phyloP scores from a whole-genome alignment of 2,113 vertebrate species.

The Guaruba guarouba region DNA sequence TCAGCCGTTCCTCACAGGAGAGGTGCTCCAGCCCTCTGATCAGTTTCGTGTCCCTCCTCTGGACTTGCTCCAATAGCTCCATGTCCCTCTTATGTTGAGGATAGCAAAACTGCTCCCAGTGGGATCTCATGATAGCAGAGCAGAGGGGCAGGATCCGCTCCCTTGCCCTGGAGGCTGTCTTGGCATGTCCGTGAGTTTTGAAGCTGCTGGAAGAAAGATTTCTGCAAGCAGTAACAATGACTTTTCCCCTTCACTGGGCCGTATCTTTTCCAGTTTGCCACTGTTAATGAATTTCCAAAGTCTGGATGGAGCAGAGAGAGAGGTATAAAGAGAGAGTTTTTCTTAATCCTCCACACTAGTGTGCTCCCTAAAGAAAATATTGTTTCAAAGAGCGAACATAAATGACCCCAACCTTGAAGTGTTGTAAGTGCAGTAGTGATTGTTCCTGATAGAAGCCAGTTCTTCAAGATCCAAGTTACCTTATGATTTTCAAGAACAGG shows the following conservation, averaged over 20 bases:
- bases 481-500: not conserved
- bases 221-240: not conserved
- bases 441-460: not conserved
- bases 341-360: not conserved
- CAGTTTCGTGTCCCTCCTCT: not conserved
- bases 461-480: not conserved
- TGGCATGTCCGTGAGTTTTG: not conserved
- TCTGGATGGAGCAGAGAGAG: not conserved
- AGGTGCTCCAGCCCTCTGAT: not conserved
- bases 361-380: not conserved
- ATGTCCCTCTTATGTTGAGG: not conserved
- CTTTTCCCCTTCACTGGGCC: conserved; percentile 1
- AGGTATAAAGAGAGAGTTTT: not conserved
- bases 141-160: not conserved
- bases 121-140: not conserved
- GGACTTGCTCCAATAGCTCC: not conserved
- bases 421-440: not conserved
- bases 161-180: not conserved
- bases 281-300: conserved; percentile 31
- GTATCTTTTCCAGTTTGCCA: not conserved
- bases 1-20: not conserved
- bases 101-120: not conserved
- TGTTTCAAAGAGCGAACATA: not conserved
- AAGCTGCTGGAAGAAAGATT: not conserved
- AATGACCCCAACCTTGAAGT: not conserved